Evolutionary conservation across 2,797 vertebrate species (phyloP).

Genomic region (Bovichtus variegatus): DNA sequence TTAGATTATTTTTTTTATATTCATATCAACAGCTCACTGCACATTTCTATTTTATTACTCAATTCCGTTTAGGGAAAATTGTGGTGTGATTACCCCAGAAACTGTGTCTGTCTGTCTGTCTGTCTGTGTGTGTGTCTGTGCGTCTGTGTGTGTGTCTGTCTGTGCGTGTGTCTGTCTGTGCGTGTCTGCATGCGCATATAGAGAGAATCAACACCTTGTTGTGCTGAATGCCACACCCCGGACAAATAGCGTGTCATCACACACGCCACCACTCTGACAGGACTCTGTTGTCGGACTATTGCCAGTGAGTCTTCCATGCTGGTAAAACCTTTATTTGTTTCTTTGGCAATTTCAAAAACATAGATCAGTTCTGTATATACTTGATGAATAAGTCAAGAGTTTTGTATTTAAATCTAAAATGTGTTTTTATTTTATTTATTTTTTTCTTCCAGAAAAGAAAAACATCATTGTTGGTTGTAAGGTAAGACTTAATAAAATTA

Average conservation of each 20-base stretch:
- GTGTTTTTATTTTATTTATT: no score
- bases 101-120: no score
- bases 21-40: background rate
- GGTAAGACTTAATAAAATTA: constrained; percentile 48
- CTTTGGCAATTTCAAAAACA: background rate
- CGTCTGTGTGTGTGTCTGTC: no score
- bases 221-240: constrained; percentile 32
- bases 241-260: constrained; percentile 6
- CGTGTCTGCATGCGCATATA: no score
- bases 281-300: constrained; percentile 42
- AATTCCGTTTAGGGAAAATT: background rate
- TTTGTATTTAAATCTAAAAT: background rate
- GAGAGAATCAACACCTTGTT: constrained; percentile 17
- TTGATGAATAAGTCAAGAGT: background rate
- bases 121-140: no score
- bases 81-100: background rate
- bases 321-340: constrained; percentile 43
- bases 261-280: constrained; percentile 27
- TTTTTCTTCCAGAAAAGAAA: constrained; percentile 16
- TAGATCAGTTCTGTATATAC: background rate
- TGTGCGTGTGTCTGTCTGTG: no score
- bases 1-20: background rate
- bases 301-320: constrained; percentile 47
- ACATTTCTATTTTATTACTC: background rate
- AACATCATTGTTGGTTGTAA: constrained; percentile 37